Base-by-base conservation (phyloP, 64 coral and sea anemone species). In the Montipora sp. region DNA sequence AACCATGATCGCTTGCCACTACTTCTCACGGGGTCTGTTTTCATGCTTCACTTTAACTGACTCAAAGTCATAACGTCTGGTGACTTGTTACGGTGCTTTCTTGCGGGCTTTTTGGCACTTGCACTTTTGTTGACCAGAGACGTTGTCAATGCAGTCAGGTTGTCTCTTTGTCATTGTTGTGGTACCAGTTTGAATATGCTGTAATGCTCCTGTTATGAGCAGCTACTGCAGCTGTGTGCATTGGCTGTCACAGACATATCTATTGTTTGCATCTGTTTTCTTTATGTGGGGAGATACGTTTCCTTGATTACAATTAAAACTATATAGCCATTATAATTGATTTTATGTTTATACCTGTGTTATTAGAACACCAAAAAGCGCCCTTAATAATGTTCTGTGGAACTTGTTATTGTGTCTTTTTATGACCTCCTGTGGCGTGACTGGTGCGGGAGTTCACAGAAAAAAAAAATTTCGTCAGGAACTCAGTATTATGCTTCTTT, bases 141-240 rank as follows among this genome's bases (percentile, higher is more conserved):
- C 5, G 81, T 87, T 50, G 82, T 92, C 48, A 87, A 59, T 53
- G 65, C 60, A 7, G 73, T 92, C 36, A 87, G 73, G 16, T 86
- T 87, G 5, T 55, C 82, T 75, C 57, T 24, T 65, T 75, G 10
- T 48, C 73, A 46, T 51, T 23, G 15, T 75, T 66, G 19, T 47
- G 75, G 82, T 27, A 87, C 65, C 48, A 74, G 16, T 14, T 47
- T 63, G 75, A 5, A 44, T 57, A 83, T 8, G 12, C 20, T 71
- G 36, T 15, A 36, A 50, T 11, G 21, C 43, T 20, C 7, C 55
- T 77, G 15, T 73, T 68, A 3, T 55, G 44, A 8, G 27, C 13
- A 78, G 81, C 91, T 49, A 75, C 91, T 87, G 91, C 73, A 10
- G 78, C 51, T 2, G 70, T 72, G 70, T 92, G 48, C 81, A 92